A percentile compares a stretch with the other conserved stretches of the same genome.
phyloP scores from a whole-genome alignment of 2,113 vertebrate genomes.

The Scopus umbretta region DNA sequence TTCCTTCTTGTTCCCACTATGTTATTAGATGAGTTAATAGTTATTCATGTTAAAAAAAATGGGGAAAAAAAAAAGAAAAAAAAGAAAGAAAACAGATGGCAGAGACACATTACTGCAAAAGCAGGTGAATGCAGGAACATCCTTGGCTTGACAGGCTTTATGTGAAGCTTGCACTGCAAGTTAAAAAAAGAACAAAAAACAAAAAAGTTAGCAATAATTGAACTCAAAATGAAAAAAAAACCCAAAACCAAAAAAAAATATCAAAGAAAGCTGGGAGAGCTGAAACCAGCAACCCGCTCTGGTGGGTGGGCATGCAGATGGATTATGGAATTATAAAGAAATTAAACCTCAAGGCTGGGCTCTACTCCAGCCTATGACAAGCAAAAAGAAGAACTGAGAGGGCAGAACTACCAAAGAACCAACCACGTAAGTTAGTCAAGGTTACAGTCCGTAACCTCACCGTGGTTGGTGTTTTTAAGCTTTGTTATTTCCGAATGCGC shows the following conservation, averaged over 20 bases:
- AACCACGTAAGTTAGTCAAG: background rate
- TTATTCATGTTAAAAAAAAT: slow-evolving; percentile 72
- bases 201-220: slow-evolving; percentile 77
- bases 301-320: slow-evolving; percentile 60
- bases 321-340: slow-evolving; percentile 21
- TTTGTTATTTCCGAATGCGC: accelerated
- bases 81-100: slow-evolving; percentile 71
- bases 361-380: slow-evolving; percentile 13
- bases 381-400: background rate
- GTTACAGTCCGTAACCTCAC: background rate
- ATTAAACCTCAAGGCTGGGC: background rate
- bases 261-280: slow-evolving; percentile 51
- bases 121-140: slow-evolving; percentile 83
- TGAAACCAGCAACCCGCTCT: slow-evolving; percentile 51
- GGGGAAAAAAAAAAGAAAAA: background rate
- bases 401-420: background rate
- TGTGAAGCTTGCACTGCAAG: slow-evolving; percentile 89
- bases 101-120: slow-evolving; percentile 82
- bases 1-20: slow-evolving; percentile 47
- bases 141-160: slow-evolving; percentile 85
- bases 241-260: background rate
- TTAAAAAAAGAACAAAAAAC: slow-evolving; percentile 79
- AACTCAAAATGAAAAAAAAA: slow-evolving; percentile 33
- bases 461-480: background rate
- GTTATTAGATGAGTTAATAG: slow-evolving; percentile 73